Percentiles rank a stretch among this genome's conserved stretches.
phyloP scores from a whole-genome alignment of 1,140 invertebrate genomes.

The Phenacoccus solenopsis region DNA sequence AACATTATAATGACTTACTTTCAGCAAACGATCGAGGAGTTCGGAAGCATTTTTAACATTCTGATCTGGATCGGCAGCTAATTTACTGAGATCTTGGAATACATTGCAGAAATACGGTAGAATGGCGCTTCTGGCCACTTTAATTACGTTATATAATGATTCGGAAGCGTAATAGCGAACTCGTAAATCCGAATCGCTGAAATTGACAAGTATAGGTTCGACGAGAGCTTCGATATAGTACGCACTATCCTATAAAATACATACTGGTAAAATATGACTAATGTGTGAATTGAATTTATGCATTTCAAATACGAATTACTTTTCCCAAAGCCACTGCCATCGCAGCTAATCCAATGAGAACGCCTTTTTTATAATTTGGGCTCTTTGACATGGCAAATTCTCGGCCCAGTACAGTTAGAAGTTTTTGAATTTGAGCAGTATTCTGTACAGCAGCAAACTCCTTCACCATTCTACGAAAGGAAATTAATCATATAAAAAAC shows the following conservation, averaged over 20 bases:
- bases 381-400: constrained; percentile 87
- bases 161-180: constrained; percentile 96
- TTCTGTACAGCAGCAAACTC: constrained; percentile 78
- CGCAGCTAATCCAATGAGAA: constrained; percentile 92
- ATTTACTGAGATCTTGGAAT: constrained; percentile 81
- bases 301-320: constrained; percentile 38
- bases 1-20: constrained; percentile 43
- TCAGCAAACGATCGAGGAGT: constrained; percentile 81
- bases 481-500: constrained; percentile 12
- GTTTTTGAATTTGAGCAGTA: constrained; percentile 62
- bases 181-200: constrained; percentile 77
- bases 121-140: constrained; percentile 77
- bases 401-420: constrained; percentile 79
- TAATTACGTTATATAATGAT: constrained; percentile 94
- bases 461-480: constrained; percentile 75
- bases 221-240: constrained; percentile 75
- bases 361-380: constrained; percentile 86
- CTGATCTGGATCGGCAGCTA: constrained; percentile 90
- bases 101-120: constrained; percentile 85
- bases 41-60: constrained; percentile 92
- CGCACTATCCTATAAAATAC: constrained; percentile 46
- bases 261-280: not conserved
- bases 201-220: constrained; percentile 80
- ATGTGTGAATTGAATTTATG: not conserved
- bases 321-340: constrained; percentile 90